Percentiles rank a stretch among this genome's conserved stretches.
Conservation (phyloP, 2,797 vertebrate species). For the Lates japonicus region DNA sequence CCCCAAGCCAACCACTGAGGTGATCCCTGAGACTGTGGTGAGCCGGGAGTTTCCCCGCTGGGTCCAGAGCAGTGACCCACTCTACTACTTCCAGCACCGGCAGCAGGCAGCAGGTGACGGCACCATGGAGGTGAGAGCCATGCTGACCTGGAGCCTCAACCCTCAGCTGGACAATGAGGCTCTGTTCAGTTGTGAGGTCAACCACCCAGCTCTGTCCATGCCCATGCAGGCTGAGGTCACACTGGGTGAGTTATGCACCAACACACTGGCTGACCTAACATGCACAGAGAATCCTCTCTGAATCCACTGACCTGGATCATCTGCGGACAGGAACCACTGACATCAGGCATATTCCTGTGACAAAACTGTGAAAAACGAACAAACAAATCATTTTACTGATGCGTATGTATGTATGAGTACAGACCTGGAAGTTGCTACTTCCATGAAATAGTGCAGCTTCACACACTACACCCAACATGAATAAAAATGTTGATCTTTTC, state of each 20-base stretch:
- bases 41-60: slow-evolving; percentile 95
- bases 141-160: slow-evolving; percentile 95
- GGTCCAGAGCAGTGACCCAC: slow-evolving; percentile 91
- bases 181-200: slow-evolving; percentile 97
- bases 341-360: too few relatives aligned
- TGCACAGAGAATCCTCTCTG: background rate
- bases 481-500: too few relatives aligned
- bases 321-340: too few relatives aligned
- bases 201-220: slow-evolving; percentile 96
- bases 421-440: too few relatives aligned
- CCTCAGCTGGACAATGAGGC: slow-evolving; percentile 95
- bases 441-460: too few relatives aligned
- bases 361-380: too few relatives aligned
- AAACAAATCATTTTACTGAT: too few relatives aligned
- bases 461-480: too few relatives aligned
- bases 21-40: slow-evolving; percentile 92
- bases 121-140: slow-evolving; percentile 91
- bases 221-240: slow-evolving; percentile 97
- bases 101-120: slow-evolving; percentile 88
- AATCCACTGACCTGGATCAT: background rate
- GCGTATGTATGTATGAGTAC: too few relatives aligned
- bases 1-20: slow-evolving; percentile 82
- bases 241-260: slow-evolving; percentile 86
- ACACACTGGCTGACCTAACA: background rate
- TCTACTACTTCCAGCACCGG: slow-evolving; percentile 91